A percentile compares a stretch with the other conserved stretches of the same genome.
Conservation (phyloP, 2,113 vertebrate genomes). For the Phylloscopus whistleri region DNA sequence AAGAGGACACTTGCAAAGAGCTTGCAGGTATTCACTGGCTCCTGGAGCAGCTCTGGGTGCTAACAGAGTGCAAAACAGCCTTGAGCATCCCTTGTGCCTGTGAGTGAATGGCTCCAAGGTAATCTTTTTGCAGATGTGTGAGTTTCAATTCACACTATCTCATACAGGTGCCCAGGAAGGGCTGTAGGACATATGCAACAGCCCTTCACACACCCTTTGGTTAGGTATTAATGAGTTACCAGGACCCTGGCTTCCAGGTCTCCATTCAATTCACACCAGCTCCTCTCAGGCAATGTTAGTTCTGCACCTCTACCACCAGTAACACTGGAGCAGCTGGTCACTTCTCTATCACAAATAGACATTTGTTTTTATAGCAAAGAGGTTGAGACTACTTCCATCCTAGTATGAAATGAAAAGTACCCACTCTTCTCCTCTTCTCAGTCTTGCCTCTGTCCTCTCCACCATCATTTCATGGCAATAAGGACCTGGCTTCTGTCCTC, state of each 20-base stretch:
- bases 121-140: neutral
- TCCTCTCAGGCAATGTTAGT: neutral
- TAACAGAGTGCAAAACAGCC: neutral
- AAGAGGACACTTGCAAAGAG: neutral
- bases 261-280: neutral
- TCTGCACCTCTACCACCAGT: neutral
- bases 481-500: neutral
- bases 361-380: neutral
- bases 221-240: neutral
- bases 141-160: neutral
- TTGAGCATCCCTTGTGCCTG: neutral
- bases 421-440: neutral
- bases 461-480: neutral
- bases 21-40: neutral
- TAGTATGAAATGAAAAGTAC: neutral
- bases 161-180: fast-evolving
- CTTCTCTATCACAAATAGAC: neutral
- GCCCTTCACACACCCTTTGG: neutral
- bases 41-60: neutral
- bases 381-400: neutral
- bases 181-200: neutral
- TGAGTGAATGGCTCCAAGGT: neutral
- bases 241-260: neutral
- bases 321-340: neutral
- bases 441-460: neutral